These are phyloP conservation scores for Anhinga anhinga DNA, from an alignment of 2,113 vertebrate genomes.

Conservation along the genomic window DNA sequence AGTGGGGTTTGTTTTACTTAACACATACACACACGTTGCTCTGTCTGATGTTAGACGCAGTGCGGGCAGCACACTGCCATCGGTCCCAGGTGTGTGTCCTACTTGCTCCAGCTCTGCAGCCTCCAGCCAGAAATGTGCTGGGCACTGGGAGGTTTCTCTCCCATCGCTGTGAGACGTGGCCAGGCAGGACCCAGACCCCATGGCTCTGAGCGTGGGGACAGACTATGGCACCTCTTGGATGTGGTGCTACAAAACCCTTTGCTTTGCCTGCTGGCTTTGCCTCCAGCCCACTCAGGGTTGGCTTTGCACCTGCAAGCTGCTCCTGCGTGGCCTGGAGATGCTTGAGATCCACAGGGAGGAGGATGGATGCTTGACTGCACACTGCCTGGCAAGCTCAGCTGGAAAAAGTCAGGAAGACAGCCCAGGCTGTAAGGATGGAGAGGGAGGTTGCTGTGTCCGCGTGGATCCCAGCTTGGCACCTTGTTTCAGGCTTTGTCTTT, in stretches of 20 bases:
- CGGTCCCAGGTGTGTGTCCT: neutral
- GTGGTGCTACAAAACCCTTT: neutral
- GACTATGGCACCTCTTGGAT: neutral
- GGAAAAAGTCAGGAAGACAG: neutral
- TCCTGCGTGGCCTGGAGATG: neutral
- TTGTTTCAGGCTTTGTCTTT: neutral
- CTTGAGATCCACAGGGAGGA: neutral
- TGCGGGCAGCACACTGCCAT: rapidly evolving
- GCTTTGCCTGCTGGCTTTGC: neutral
- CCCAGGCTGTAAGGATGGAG: neutral
- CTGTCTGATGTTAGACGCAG: neutral
- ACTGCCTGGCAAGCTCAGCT: neutral
- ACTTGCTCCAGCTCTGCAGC: neutral
- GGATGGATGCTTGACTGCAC: neutral
- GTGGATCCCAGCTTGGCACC: neutral
- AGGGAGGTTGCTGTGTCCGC: neutral
- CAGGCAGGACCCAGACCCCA: neutral
- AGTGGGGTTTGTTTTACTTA: neutral
- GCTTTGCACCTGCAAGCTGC: neutral
- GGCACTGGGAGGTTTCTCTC: neutral
- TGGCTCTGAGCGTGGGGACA: neutral
- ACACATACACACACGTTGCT: neutral
- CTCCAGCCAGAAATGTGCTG: neutral
- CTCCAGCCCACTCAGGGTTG: neutral
- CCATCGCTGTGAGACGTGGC: rapidly evolving